phyloP scores from a whole-genome alignment of 2,888 invertebrate species.

The Zeuzera pyrina region DNA sequence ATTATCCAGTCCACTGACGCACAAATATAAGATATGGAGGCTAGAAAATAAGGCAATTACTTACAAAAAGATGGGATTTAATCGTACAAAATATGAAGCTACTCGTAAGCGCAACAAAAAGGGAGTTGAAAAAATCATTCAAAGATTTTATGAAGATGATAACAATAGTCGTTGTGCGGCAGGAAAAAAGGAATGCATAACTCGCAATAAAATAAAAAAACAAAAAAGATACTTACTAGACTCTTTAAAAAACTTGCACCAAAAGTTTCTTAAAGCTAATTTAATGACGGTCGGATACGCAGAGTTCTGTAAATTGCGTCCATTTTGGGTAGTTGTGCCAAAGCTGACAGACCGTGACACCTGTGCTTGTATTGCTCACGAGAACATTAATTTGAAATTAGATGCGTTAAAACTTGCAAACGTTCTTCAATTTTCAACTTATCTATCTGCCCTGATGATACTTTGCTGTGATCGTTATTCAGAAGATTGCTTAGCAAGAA shows the following conservation, averaged over 20 bases:
- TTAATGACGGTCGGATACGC: conserved; percentile 11
- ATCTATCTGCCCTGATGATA: conserved; percentile 13
- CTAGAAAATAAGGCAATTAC: conserved; percentile 8
- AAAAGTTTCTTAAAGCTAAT: conserved; percentile 15
- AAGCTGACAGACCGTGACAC: conserved; percentile 21
- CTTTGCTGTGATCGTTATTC: conserved; percentile 17
- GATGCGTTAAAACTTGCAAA: conserved; percentile 12
- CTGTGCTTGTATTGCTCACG: conserved; percentile 16
- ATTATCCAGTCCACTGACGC: conserved; percentile 9
- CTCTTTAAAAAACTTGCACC: conserved; percentile 20
- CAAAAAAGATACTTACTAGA: conserved; percentile 20
- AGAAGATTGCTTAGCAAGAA: conserved; percentile 15
- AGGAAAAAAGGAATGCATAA: conserved; percentile 23
- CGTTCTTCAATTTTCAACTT: conserved; percentile 15
- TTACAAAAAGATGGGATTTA: conserved; percentile 3
- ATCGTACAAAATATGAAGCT: conserved; percentile 6
- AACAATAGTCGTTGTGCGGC: conserved; percentile 19
- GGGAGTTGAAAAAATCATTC: conserved; percentile 6
- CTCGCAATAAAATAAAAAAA: conserved; percentile 20
- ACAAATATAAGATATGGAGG: conserved; percentile 12
- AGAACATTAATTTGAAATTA: conserved; percentile 18
- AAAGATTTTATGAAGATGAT: conserved; percentile 21
- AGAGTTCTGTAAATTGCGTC: conserved; percentile 19
- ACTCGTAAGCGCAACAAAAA: too few species aligned
- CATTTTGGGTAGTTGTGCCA: conserved; percentile 22